Percentiles rank a stretch among this genome's conserved stretches.
These are phyloP conservation scores for Apodemus speciosus DNA, from an alignment of 2,113 vertebrate genomes.

Conservation along the genomic window DNA sequence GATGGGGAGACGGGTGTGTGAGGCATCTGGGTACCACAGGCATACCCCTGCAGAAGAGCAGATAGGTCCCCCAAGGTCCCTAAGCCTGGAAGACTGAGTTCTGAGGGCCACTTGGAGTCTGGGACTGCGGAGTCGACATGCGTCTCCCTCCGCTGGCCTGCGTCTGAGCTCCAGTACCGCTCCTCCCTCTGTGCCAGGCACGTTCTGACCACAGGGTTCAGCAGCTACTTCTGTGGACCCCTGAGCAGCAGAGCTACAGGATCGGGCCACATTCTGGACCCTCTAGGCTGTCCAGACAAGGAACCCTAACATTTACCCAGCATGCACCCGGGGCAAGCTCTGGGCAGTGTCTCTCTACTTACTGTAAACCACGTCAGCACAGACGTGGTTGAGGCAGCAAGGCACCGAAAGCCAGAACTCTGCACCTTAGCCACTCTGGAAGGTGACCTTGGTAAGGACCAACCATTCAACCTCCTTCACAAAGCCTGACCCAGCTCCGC, in stretches of 20 bases:
- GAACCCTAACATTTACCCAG: fast-evolving
- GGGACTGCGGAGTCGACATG: no score
- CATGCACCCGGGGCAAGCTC: background rate
- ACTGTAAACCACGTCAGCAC: background rate
- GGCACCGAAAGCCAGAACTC: background rate
- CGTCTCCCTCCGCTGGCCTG: background rate
- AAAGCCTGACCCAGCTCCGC: background rate
- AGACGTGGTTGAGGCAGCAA: background rate
- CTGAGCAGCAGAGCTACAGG: background rate
- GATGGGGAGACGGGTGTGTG: fast-evolving
- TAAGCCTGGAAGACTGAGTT: no score
- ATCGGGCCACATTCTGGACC: background rate
- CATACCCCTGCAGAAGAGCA: background rate
- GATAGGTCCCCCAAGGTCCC: background rate
- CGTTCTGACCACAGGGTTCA: background rate
- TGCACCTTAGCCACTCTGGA: background rate
- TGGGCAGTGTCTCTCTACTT: fast-evolving
- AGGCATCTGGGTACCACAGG: background rate
- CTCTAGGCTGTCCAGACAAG: background rate
- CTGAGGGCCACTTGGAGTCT: background rate
- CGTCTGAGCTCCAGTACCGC: fast-evolving
- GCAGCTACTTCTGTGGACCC: no score
- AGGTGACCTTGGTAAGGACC: background rate
- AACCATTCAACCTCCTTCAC: background rate
- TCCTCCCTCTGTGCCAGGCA: background rate